Conservation (phyloP, 2,113 vertebrate genomes). For the Ciconia stormi region DNA sequence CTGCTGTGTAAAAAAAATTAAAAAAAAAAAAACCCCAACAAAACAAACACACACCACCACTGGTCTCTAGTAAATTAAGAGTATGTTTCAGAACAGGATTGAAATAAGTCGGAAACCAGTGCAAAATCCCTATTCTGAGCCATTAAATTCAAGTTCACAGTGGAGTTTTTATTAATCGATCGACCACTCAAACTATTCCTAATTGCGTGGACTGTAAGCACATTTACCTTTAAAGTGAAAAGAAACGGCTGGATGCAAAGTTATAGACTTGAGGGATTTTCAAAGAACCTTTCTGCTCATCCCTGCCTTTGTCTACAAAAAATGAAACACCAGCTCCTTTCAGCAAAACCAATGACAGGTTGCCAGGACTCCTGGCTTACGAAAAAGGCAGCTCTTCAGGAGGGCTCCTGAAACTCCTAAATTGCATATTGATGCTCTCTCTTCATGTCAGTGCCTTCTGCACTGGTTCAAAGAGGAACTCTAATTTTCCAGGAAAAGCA, state of each 20-base stretch:
- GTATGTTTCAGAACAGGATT: constrained; percentile 35
- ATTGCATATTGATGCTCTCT: not conserved
- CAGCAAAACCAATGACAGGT: not conserved
- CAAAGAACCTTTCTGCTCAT: not conserved
- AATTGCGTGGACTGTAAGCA: not conserved
- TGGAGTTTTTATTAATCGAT: constrained; percentile 23
- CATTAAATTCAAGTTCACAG: constrained; percentile 11
- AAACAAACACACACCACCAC: not conserved
- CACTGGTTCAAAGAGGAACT: not conserved
- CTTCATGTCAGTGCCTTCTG: not conserved
- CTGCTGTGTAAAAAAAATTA: not conserved
- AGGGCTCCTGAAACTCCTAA: not conserved
- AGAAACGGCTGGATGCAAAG: not conserved
- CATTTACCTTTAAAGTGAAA: not conserved
- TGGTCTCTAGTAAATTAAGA: constrained; percentile 47
- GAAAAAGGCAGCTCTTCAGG: not conserved
- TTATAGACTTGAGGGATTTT: not conserved
- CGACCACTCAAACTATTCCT: not conserved
- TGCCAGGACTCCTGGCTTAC: not conserved
- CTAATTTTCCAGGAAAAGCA: not conserved
- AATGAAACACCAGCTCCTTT: not conserved
- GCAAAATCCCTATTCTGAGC: constrained; percentile 42
- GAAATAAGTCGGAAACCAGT: constrained; percentile 13
- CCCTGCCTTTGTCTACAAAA: not conserved
- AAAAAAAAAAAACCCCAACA: too few relatives aligned